Base-by-base conservation (phyloP, 1,140 invertebrate species). In the Drosophila melanica region DNA sequence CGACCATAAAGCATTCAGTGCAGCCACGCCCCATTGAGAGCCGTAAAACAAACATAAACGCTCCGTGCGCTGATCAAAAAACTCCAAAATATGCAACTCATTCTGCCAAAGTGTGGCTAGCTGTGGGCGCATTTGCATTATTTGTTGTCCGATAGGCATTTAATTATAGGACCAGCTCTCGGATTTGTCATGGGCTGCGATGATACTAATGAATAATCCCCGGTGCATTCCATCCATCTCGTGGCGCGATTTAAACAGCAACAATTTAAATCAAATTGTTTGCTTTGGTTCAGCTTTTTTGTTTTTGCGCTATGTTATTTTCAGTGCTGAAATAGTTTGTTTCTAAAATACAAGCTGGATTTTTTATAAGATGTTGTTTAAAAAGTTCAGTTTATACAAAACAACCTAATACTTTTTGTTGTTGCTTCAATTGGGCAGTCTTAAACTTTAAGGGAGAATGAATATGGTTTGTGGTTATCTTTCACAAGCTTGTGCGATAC, bases 71-170 rank as follows among this genome's bases (percentile, higher is more conserved):
- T 35, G 55, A 69, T 75, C 64, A 60, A 68, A 75, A 76, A 69
- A 69, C 68, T 77, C 58, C 75, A 66, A 81, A 86, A 86, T 76
- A 82, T 82, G 77, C 81, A 80, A 74, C 74, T 74, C 66, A 80
- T 85, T 80, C 80, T 30, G 65, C 55, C 50, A 78, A 65, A 45
- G 33, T 55, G 50, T 57, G 55, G 55, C 73, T 33, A 50, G 18
- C 77, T 44, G 39, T 30, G 58, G 54, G 45, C 64, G 30, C 63
- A 77, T 84, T 84, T 84, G 80, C 80, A 86, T 86, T 86, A 86
- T 85, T 86, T 86, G 81, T 75, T 35, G 62, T 51, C 75, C 81
- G 79, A 87, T 81, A 85, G 78, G 82, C 78, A 86, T 86, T 87
- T 86, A 86, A 86, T 87, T 86, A 79, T 87, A 79, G 76, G 62